Evolutionary conservation across 2,888 invertebrate species (phyloP), one percentile per base, ranked within the genome.

Genomic region (Julus scanicus): DNA sequence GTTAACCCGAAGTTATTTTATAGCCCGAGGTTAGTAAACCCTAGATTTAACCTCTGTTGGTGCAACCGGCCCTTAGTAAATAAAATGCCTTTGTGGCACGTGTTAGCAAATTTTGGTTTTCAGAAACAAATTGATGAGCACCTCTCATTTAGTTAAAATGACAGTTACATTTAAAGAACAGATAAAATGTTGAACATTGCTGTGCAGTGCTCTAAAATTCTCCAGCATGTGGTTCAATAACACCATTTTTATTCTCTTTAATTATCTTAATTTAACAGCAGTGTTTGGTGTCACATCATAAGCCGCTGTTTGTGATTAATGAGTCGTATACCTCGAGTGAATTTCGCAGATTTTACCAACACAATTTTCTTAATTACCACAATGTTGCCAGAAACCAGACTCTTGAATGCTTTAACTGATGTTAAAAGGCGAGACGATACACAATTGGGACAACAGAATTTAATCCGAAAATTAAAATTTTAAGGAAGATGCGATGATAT

Each of bases 281-380:
- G 3, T 63, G 63, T 63, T n/a, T n/a, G 4, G 63, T n/a, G 63
- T 20, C 20, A 63, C 63, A 63, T 63, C 63, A 63, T n/a, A 20
- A 20, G 63, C 63, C 63, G 17, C 63, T 63, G 63, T n/a, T n/a
- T n/a, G 63, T 20, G 63, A 63, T 63, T 63, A 63, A 63, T 63
- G 63, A n/a, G 63, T 63, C 8, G 63, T 63, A 20, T 6, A 20
- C 63, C 63, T 63, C 63, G 20, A 63, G 20, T 63, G 63, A 63
- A 63, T 63, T 63, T 63, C 63, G n/a, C 20, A 20, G 63, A 63
- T 63, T 63, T 20, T 20, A n/a, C 17, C n/a, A 63, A 63, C 63
- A 63, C 20, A 2, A 17, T n/a, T 63, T 63, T 63, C 63, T 20
- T 63, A 63, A 63, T 63, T 53, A 53, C 11, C 53, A 53, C 6